Conservation (phyloP, 2,113 vertebrate genomes). For the Pavo muticus region DNA sequence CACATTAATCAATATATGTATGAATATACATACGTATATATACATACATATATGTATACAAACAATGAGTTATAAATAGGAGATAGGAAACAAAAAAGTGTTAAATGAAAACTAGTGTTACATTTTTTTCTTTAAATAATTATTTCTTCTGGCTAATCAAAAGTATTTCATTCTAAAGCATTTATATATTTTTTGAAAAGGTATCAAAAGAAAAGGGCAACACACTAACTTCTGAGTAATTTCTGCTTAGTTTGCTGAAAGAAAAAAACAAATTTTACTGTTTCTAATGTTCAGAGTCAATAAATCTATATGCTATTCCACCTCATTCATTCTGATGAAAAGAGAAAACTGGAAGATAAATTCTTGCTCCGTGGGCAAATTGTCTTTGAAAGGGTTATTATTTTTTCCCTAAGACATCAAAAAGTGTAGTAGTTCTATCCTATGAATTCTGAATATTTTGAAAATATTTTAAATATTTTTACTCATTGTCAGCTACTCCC, state of each 20-base stretch:
- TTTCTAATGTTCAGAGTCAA: constrained; percentile 18
- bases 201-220: not conserved
- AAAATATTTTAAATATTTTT: not conserved
- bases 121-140: not conserved
- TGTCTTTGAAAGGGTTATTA: not conserved
- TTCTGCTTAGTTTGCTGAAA: constrained; percentile 51
- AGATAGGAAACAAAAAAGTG: not conserved
- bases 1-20: not conserved
- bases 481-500: not conserved
- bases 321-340: constrained; percentile 38
- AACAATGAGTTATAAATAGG: not conserved
- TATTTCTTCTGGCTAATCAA: not conserved
- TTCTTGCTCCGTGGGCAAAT: not conserved
- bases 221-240: not conserved
- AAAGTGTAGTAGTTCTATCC: not conserved
- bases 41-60: not conserved
- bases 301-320: constrained; percentile 33
- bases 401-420: not conserved
- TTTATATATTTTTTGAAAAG: constrained; percentile 4
- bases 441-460: not conserved
- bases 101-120: not conserved
- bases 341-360: constrained; percentile 29
- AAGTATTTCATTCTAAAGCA: not conserved
- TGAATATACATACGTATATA: too few relatives aligned
- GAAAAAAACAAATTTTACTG: not conserved